A percentile compares a stretch with the other conserved stretches of the same genome.
Conservation (phyloP, 2,888 invertebrate species). For the Mythimna ferrago region DNA sequence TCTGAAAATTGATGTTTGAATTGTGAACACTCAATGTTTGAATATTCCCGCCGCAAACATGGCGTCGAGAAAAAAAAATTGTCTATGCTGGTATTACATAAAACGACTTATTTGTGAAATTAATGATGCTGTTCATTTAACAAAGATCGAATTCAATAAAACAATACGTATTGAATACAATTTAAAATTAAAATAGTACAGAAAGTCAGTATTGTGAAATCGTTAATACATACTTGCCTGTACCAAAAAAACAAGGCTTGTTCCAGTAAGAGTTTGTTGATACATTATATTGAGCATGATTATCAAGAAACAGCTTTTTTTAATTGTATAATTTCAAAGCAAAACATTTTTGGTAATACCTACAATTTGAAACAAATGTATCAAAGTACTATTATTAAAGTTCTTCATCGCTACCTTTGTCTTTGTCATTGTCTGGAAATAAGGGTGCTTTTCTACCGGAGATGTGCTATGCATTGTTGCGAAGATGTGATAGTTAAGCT, state of each 20-base stretch:
- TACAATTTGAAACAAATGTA: background rate
- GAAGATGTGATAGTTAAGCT: too few relatives aligned
- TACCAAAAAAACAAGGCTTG: slow-evolving; percentile 29
- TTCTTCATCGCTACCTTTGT: too few relatives aligned
- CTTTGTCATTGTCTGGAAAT: too few relatives aligned
- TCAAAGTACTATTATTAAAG: background rate
- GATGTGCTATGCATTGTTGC: too few relatives aligned
- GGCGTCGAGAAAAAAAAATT: slow-evolving; percentile 26
- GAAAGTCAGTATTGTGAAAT: background rate
- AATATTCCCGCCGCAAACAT: slow-evolving; percentile 18
- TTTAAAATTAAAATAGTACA: too few relatives aligned
- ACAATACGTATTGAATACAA: background rate
- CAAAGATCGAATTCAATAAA: background rate
- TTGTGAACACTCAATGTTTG: slow-evolving; percentile 5
- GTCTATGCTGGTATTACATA: slow-evolving; percentile 18
- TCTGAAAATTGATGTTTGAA: background rate
- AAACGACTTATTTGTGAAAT: background rate
- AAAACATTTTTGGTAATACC: background rate
- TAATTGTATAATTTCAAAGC: background rate
- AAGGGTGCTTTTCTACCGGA: too few relatives aligned
- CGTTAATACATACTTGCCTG: background rate
- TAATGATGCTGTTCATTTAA: background rate
- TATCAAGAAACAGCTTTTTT: background rate
- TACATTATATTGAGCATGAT: slow-evolving; percentile 11
- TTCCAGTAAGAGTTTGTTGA: background rate